A percentile compares a stretch with the other conserved stretches of the same genome.
Evolutionary conservation across 2,113 vertebrate species (phyloP).

Genomic region (Equus quagga): DNA sequence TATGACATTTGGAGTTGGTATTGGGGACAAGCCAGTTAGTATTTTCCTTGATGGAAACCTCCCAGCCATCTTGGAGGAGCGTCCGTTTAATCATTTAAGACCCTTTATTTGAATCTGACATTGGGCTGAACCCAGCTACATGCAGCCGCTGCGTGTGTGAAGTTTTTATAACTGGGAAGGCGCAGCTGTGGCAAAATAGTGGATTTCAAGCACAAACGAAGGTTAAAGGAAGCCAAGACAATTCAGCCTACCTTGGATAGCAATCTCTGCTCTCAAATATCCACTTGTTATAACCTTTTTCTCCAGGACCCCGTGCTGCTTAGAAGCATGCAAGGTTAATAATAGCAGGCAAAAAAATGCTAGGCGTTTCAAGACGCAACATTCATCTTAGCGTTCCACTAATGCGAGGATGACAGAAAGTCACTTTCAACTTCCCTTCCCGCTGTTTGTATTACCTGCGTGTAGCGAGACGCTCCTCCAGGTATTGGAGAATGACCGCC

Average conservation of each 20-base stretch:
- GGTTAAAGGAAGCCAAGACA: slow-evolving; percentile 12
- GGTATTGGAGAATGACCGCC: slow-evolving; percentile 38
- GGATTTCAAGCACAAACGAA: slow-evolving; percentile 1
- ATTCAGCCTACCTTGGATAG: background rate
- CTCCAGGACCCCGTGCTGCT: background rate
- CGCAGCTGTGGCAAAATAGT: background rate
- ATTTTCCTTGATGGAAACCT: background rate
- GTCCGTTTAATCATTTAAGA: background rate
- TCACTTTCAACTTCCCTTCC: slow-evolving; percentile 71
- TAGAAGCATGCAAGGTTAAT: slow-evolving; percentile 61
- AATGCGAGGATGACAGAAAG: slow-evolving; percentile 75
- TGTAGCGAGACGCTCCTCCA: slow-evolving; percentile 41
- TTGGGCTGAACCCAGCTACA: background rate
- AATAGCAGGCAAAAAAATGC: slow-evolving; percentile 72
- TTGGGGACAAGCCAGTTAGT: background rate
- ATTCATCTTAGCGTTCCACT: slow-evolving; percentile 57
- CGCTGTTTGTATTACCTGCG: slow-evolving; percentile 66
- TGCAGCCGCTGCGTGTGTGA: background rate
- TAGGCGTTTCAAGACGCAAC: background rate
- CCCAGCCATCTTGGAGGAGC: background rate
- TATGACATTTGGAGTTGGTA: fast-evolving
- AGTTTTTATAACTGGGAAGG: background rate
- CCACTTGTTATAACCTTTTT: slow-evolving; percentile 52
- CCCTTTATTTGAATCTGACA: background rate
- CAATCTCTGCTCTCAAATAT: slow-evolving; percentile 23